These are phyloP conservation scores for Azemiops feae DNA, from an alignment of 2,113 vertebrate genomes.

Conservation along the genomic window DNA sequence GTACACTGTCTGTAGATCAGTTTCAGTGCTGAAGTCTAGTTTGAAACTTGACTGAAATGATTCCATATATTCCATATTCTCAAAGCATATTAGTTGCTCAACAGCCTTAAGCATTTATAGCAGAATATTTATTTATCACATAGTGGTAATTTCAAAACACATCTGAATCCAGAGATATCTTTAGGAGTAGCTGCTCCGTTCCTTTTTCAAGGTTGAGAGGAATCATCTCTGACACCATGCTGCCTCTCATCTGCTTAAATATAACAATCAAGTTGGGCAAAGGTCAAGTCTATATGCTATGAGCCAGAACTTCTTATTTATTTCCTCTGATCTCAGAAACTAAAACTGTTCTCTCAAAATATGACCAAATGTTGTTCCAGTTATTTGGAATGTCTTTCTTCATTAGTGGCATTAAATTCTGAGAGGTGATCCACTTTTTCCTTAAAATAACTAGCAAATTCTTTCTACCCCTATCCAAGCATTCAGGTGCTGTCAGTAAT, in stretches of 20 bases:
- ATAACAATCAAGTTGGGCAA: not conserved
- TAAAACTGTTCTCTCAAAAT: not conserved
- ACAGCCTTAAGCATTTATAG: not conserved
- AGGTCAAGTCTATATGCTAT: not conserved
- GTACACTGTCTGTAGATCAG: not conserved
- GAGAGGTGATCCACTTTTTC: not conserved
- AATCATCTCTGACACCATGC: not conserved
- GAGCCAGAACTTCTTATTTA: not conserved
- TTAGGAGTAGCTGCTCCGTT: not conserved
- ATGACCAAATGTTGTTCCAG: not conserved
- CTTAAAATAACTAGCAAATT: not conserved
- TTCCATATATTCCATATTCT: not conserved
- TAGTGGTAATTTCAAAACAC: not conserved
- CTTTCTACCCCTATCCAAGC: not conserved
- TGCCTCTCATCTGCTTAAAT: not conserved
- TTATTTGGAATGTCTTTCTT: not conserved
- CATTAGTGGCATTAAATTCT: not conserved
- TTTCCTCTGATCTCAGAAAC: not conserved
- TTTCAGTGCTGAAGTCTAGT: not conserved
- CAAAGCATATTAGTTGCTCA: not conserved
- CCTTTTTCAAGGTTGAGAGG: not conserved
- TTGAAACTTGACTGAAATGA: not conserved
- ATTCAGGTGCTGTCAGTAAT: not conserved
- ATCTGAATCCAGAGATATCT: not conserved
- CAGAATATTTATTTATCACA: not conserved